These are phyloP conservation scores for Galerucella nymphaeae DNA, from an alignment of 2,888 invertebrate species.

Conservation along the genomic window DNA sequence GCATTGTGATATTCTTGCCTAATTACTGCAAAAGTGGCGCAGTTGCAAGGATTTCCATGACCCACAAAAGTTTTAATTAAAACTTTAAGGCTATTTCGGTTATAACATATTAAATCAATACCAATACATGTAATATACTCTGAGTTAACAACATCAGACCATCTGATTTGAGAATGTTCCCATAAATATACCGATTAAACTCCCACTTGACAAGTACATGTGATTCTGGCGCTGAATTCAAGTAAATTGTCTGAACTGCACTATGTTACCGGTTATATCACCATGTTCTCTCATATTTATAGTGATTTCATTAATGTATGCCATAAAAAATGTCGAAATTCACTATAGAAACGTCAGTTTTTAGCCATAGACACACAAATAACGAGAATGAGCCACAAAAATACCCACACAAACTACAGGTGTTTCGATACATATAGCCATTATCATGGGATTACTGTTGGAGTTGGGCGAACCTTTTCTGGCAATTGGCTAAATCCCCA, in stretches of 20 bases:
- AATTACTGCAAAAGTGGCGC: too few species aligned
- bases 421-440: conserved; percentile 22
- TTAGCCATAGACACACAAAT: too few species aligned
- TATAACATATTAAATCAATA: too few species aligned
- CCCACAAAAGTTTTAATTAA: too few species aligned
- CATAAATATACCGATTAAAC: conserved; percentile 44
- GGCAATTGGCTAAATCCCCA: conserved; percentile 12
- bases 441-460: conserved; percentile 19
- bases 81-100: too few species aligned
- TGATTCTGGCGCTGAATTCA: conserved; percentile 45
- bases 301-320: conserved; percentile 46
- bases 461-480: conserved; percentile 5
- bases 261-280: conserved; percentile 35
- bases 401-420: conserved; percentile 10
- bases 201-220: conserved; percentile 44
- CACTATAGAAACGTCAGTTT: too few species aligned
- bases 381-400: background rate
- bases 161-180: conserved; percentile 24
- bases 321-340: background rate
- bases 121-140: too few species aligned
- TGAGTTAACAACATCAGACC: too few species aligned
- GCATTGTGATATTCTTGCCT: too few species aligned
- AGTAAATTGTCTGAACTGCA: conserved; percentile 46
- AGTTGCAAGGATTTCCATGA: too few species aligned
- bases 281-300: conserved; percentile 42